Evolutionary conservation across 2,797 vertebrate species (phyloP), one percentile per base, ranked within the genome.

Genomic region (Lacerta bilineata): DNA sequence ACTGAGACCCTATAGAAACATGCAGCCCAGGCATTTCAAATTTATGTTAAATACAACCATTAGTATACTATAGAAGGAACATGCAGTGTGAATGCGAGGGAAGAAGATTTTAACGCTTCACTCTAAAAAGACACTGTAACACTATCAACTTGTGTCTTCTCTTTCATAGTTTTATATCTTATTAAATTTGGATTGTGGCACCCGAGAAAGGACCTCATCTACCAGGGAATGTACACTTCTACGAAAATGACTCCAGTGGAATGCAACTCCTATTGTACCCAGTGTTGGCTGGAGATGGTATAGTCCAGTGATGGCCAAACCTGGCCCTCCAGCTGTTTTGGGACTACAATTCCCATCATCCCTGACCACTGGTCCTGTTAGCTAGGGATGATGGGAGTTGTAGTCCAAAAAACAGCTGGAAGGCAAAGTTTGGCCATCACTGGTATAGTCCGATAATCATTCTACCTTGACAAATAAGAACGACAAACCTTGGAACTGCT

Each of bases 401-500:
- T 55, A 55, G 50, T 55, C 50, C 50, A 1, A 55, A 55, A 55
- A 55, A 55, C 50, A 15, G 0, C 13, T 55, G 50, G 50, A 55
- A 13, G 50, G 50, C 13, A 3, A 0, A 55, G 50, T 55, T 55
- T 4, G 76, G 46, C 11, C 59, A 88, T 27, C 46, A 83, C 39
- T n/a, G 59, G 33, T 75, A 33, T 25, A n/a, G 89, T 66, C 23
- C 11, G 46, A 59, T 79, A 41, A 15, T 36, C 64, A 15, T 0
- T 89, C 11, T 59, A 29, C 66, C 76, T 46, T 69, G 9, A 33
- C 1, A 91, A n/a, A 55, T 61, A 86, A 91, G 10, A 78, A 55
- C 20, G 33, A 87, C 91, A 91, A 89, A 98, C 98, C 98, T 97
- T 96, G 97, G 4, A 98, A 95, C 33, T 94, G 95, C 84, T 97